Percentiles rank a stretch among this genome's conserved stretches.
Conservation (phyloP, 2,113 vertebrate species). For the Eurypyga helias region DNA sequence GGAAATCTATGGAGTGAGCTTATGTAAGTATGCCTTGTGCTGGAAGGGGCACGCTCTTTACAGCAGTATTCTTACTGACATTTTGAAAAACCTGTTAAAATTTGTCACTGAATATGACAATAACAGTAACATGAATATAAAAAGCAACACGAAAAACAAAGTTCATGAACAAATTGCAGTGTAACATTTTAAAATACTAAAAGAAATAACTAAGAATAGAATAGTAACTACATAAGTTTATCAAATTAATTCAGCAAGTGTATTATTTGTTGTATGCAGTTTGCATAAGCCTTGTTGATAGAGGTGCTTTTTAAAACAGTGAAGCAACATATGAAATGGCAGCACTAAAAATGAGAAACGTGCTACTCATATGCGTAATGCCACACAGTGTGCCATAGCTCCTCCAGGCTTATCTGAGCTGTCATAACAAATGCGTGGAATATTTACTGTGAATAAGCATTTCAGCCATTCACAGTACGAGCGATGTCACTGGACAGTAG, state of each 20-base stretch:
- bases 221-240: background rate
- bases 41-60: background rate
- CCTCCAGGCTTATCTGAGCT: background rate
- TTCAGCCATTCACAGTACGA: background rate
- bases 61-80: background rate
- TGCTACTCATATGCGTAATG: background rate
- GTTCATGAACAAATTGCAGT: background rate
- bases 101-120: background rate
- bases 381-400: background rate
- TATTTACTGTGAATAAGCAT: background rate
- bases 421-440: background rate
- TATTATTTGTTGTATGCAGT: background rate
- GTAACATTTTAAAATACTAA: background rate
- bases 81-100: background rate
- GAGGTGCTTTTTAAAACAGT: background rate
- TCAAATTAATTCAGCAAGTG: background rate
- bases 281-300: background rate
- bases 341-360: background rate
- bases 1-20: background rate
- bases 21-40: background rate
- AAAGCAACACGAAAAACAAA: background rate
- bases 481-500: background rate
- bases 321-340: background rate
- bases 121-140: background rate
- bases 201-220: background rate